Base-by-base conservation (phyloP, 2,113 vertebrate genomes). In the Poeciliopsis occidentalis region DNA sequence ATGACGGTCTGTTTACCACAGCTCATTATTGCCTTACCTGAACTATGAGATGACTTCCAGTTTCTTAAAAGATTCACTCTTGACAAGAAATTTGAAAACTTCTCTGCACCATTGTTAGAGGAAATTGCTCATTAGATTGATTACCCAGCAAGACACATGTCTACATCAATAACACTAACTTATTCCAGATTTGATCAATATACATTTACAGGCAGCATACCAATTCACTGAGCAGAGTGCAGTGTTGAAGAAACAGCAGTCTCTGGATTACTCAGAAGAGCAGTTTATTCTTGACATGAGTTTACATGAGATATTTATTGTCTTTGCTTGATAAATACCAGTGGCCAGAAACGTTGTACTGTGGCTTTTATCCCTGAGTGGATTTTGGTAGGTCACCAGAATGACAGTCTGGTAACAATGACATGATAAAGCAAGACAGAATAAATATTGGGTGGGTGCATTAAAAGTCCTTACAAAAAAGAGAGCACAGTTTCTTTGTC, bases 151-250 rank as follows among this genome's bases (percentile, higher is more conserved):
- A 64, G 30, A 78, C 85, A 89, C 32, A 77, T 74, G 82, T 82
- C 76, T 32, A 17, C 60, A 77, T 91, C 89, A 88, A 85, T 90
- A 76, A 82, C 22, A 68, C 79, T 88, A 85, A 91, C 89, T 87
- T 78, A 84, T 72, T 66, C 51, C 77, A 69, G 57, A 71, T 80
- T 76, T 67, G 69, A 89, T 91, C 88, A 73, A 91, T 89, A 85
- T 47, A 29, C n/a, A 71, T 86, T 85, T 83, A 84, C 78, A 82
- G 80, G 69, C 32, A 75, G 72, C 85, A 78, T 41, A 60, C 75
- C 70, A 64, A 69, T 82, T 74, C 84, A 73, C 85, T 87, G 79
- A 74, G 67, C 80, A 76, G 0, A 30, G 51, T 64, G 12, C 74
- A 64, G 76, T 34, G 70, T 79, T 76, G 54, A 73, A 71, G 64